These are phyloP conservation scores for Argya squamiceps DNA, from an alignment of 2,797 vertebrate genomes.

Conservation along the genomic window DNA sequence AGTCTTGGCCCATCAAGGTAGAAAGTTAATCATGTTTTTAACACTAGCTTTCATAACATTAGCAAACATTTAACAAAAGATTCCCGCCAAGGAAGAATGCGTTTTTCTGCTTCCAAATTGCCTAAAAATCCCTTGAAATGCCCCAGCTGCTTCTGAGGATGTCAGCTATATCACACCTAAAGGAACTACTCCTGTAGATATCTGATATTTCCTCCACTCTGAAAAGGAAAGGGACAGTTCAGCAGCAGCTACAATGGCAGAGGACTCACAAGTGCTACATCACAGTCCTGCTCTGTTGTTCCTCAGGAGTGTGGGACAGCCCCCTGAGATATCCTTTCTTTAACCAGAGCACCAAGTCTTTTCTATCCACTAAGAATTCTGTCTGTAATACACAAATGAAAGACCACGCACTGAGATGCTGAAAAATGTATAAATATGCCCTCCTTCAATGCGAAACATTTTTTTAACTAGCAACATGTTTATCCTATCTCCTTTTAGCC, in stretches of 20 bases:
- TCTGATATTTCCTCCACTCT: not conserved
- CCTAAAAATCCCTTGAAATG: not conserved
- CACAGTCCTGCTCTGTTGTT: not conserved
- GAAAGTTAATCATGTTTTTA: not conserved
- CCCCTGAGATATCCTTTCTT: not conserved
- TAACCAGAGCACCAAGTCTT: not conserved
- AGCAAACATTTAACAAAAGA: not conserved
- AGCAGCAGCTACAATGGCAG: not conserved
- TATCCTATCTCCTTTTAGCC: not conserved
- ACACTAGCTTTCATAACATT: not conserved
- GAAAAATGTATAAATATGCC: not conserved
- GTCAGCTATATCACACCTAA: not conserved
- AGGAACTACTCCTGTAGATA: not conserved
- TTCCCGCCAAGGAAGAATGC: not conserved
- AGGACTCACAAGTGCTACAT: not conserved
- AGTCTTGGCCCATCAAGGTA: not conserved
- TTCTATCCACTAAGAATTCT: not conserved
- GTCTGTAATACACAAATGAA: not conserved
- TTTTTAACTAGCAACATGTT: not conserved
- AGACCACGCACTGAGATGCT: not conserved
- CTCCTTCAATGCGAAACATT: not conserved
- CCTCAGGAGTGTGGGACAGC: not conserved
- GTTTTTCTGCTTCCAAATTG: not conserved
- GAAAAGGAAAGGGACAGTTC: not conserved
- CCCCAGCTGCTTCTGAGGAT: not conserved